These are phyloP conservation scores for Sebastes jordani DNA, from an alignment of 2,797 vertebrate genomes.

Conservation along the genomic window DNA sequence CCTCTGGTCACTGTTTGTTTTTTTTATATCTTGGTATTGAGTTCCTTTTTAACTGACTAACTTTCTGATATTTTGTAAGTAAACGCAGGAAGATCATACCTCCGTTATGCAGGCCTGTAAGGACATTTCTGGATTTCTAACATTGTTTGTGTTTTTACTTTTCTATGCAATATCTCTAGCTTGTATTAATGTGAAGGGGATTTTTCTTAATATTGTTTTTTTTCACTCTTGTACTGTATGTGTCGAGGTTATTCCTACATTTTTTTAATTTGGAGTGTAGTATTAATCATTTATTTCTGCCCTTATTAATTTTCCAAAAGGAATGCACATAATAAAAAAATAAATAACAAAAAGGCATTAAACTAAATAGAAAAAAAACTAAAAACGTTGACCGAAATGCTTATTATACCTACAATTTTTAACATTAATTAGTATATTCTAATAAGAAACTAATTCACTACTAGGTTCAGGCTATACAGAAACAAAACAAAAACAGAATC, in stretches of 20 bases:
- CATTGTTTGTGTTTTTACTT: not conserved
- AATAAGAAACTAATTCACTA: not conserved
- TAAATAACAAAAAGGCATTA: not conserved
- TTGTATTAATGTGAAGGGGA: not conserved
- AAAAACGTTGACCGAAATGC: not conserved
- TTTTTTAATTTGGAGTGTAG: not conserved
- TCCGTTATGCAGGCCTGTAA: not conserved
- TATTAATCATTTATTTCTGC: not conserved
- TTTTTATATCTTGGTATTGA: not conserved
- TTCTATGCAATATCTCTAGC: not conserved
- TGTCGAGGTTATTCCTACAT: not conserved
- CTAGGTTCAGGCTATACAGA: too few species aligned
- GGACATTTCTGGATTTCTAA: not conserved
- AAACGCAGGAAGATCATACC: not conserved
- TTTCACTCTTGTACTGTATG: not conserved
- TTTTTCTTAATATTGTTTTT: not conserved
- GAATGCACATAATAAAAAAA: not conserved
- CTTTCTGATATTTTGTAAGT: not conserved
- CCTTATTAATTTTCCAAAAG: not conserved
- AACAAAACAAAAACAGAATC: too few species aligned
- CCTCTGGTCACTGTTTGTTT: conserved; percentile 16
- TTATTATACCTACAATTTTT: not conserved
- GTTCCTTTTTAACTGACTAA: not conserved
- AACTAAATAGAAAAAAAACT: not conserved
- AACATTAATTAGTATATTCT: not conserved